phyloP scores from a whole-genome alignment of 35 echinoderm and acorn worm species.

The Heliocidaris tuberculata region DNA sequence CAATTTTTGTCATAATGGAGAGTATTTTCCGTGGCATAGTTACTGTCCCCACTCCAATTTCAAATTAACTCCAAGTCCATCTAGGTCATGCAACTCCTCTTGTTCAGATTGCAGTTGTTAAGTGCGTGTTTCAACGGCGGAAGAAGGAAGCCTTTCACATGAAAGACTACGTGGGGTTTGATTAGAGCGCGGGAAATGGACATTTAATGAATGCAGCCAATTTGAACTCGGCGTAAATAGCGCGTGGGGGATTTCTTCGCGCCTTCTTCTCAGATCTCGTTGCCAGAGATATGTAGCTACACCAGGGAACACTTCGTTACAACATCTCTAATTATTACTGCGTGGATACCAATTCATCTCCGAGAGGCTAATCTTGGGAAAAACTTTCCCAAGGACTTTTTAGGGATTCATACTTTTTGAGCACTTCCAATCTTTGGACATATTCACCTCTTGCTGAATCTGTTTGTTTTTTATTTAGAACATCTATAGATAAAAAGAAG shows the following conservation, averaged over 20 bases:
- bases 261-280: neutral
- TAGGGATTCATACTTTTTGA: neutral
- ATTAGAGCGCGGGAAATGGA: neutral
- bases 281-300: neutral
- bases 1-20: slow-evolving; percentile 18
- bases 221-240: neutral
- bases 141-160: neutral
- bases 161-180: neutral
- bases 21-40: slow-evolving; percentile 2
- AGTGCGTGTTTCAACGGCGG: neutral
- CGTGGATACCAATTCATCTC: neutral
- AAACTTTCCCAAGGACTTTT: neutral
- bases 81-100: neutral
- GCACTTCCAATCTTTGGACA: neutral
- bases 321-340: neutral
- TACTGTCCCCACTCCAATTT: neutral
- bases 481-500: neutral
- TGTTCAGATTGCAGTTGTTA: neutral
- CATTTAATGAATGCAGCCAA: slow-evolving; percentile 12
- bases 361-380: neutral
- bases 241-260: neutral
- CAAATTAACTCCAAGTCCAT: neutral
- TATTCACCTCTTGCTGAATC: neutral
- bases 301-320: neutral
- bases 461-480: neutral